Base-by-base conservation (phyloP, 2,888 invertebrate genomes). In the Epinotia nisella region DNA sequence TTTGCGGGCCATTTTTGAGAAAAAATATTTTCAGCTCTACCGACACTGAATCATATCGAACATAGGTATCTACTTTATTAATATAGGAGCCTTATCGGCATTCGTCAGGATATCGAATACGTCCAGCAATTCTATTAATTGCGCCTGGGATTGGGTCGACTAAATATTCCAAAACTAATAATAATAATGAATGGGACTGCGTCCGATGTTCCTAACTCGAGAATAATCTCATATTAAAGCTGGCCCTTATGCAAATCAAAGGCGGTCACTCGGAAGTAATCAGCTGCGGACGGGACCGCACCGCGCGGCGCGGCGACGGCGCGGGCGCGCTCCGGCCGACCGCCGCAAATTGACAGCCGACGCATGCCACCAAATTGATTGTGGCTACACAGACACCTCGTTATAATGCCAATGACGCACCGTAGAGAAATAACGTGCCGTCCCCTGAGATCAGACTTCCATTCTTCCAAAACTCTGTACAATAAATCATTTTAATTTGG, bases 211-310 rank as follows among this genome's bases (percentile, higher is more conserved):
- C 81, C 86, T 90, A 91, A 90, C 89, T 88, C 84, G 88, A 87
- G 88, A 89, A 90, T 92, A 92, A 93, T 92, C 89, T 88, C 89
- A 86, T 90, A 91, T 92, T 92, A 89, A 88, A 87, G 86, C 86
- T 84, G 85, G 87, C 89, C 92, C 90, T 93, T 92, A 92, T 93
- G 92, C 92, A 92, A 93, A 93, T 92, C 84, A 82, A 84, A 85
- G 84, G 89, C 91, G 91, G 92, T 90, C 91, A 92, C 87, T 92
- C 90, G 92, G 90, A 92, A 93, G 91, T 92, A 90, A 91, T 91
- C 90, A 89, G 79, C 62, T 74, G 75, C 82, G 80, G 79, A 77
- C 76, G 81, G 79, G 77, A 78, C 83, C 76, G 75, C 80, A 76
- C 72, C 75, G 75, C 76, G 74, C 80, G 75, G 72, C 74, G 75